Evolutionary conservation across 1,140 invertebrate genomes (phyloP).

Genomic region (Drosophila subobscura): DNA sequence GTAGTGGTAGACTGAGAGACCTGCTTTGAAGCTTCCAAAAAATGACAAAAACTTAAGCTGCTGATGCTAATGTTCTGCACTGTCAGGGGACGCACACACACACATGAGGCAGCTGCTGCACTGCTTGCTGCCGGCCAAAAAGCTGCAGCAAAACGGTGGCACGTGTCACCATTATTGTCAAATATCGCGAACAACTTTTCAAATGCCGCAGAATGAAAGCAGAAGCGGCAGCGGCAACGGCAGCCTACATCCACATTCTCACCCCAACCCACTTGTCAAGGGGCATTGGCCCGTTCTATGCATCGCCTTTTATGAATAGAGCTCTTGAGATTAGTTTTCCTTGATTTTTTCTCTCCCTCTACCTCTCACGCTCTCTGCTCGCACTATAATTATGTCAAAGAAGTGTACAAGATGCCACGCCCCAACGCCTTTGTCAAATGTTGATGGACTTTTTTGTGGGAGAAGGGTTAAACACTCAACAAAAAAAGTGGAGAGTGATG

Average conservation of each 20-base stretch:
- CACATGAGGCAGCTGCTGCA: not conserved
- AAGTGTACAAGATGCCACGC: constrained; percentile 22
- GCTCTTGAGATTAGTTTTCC: constrained; percentile 34
- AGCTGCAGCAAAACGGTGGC: constrained; percentile 30
- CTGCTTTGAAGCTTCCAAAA: too few relatives aligned
- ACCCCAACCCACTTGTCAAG: not conserved
- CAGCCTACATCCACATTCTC: constrained; percentile 2
- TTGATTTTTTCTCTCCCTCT: constrained; percentile 14
- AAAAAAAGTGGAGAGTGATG: too few relatives aligned
- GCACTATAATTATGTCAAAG: constrained; percentile 40
- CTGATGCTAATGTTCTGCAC: too few relatives aligned
- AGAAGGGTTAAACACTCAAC: too few relatives aligned
- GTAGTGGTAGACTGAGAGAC: too few relatives aligned
- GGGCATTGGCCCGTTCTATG: constrained; percentile 34
- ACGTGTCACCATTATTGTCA: constrained; percentile 47
- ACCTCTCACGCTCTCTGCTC: not conserved
- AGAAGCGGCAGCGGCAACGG: constrained; percentile 29
- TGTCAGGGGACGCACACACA: too few relatives aligned
- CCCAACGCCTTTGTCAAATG: constrained; percentile 23
- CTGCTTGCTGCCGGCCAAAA: constrained; percentile 20
- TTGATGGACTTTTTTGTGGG: too few relatives aligned
- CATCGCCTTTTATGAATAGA: constrained; percentile 27
- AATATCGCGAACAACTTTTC: constrained; percentile 71
- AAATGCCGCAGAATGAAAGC: constrained; percentile 20
- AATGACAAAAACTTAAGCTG: too few relatives aligned